Evolutionary conservation across 2,113 vertebrate genomes (phyloP), one percentile per base, ranked within the genome.

Genomic region (Epinephelus fuscoguttatus): DNA sequence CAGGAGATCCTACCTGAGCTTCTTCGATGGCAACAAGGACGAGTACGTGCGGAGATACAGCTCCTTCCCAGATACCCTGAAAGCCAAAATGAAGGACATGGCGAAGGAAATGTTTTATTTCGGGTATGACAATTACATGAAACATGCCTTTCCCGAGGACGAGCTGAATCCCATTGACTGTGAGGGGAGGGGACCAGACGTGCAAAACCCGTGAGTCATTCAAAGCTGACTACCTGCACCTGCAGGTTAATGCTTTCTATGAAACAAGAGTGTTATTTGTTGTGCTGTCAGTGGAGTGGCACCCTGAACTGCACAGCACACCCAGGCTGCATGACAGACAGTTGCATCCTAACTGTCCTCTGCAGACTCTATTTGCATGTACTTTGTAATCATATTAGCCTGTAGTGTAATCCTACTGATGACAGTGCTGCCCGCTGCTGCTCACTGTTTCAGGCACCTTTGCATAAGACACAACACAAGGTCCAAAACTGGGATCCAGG

Each of bases 111-210:
- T 99, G 98, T 99, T 99, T 90, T 97, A 94, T 66, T 99, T 99
- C 81, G 97, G 97, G 88, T 99, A 99, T 90, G 98, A 99, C 91
- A 98, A 97, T 94, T 99, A 99, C 94, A 99, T 99, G 98, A 96
- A 93, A 85, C 96, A 98, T 92, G 98, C 98, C 47, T 99, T 99
- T 75, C 98, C 98, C 0, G 94, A 97, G 77, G 98, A 99, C 93
- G 98, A 99, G 94, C 97, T 99, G 25, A 98, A 99, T 88, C 98
- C 98, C 23, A 98, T 99, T 78, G 94, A 97, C 90, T 99, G 98
- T 95, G 88, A 95, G 67, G 98, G 98, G 30, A 96, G 98, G 18
- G 98, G 98, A 14, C 98, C 98, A 12, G 98, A 99, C 92, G 95
- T 96, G 55, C 90, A 93, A 0, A 96, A 99, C 92, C 98, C 98